Percentiles rank a stretch among this genome's conserved stretches.
Conservation (phyloP, 2,797 vertebrate species). For the Rhynchotus rufescens region DNA sequence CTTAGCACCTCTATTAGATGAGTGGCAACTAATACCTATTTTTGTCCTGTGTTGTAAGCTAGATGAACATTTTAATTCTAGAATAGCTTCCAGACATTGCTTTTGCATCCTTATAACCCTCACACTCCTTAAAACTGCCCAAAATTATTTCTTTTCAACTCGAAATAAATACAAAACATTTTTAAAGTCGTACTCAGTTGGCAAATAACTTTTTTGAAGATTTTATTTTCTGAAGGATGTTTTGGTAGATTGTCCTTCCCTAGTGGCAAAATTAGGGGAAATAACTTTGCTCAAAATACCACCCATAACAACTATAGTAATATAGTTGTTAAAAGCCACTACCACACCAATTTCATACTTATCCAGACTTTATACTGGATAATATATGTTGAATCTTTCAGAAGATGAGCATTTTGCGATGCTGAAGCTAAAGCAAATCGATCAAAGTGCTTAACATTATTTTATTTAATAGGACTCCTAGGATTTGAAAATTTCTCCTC, state of each 20-base stretch:
- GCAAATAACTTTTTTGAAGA: not conserved
- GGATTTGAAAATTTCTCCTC: not conserved
- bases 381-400: not conserved
- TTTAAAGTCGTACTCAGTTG: not conserved
- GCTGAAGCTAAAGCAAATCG: not conserved
- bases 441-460: not conserved
- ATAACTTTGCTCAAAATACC: not conserved
- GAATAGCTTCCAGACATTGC: not conserved
- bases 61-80: not conserved
- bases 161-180: not conserved
- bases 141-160: not conserved
- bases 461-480: not conserved
- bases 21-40: not conserved
- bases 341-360: not conserved
- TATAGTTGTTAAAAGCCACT: no score
- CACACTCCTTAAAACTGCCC: fast-evolving
- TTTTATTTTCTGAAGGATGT: not conserved
- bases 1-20: no score
- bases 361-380: not conserved
- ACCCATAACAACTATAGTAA: no score
- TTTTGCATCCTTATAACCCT: not conserved
- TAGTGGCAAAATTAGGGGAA: not conserved
- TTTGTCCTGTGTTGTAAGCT: not conserved
- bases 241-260: not conserved
- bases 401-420: not conserved